Conservation (phyloP, 2,113 vertebrate species). For the Chelonoidis abingdonii region DNA sequence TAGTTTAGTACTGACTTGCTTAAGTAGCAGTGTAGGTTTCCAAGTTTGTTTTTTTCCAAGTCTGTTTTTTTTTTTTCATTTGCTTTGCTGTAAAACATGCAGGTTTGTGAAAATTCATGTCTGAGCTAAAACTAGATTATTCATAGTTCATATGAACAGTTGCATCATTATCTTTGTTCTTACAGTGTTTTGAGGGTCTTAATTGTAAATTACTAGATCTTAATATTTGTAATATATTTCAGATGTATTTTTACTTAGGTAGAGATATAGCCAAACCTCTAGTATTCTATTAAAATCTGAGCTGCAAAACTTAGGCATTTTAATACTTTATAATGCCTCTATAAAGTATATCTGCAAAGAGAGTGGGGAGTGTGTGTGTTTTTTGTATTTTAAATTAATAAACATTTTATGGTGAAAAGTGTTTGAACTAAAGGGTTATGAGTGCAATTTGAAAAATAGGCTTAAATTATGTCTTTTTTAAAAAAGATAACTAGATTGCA, state of each 20-base stretch:
- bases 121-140: not conserved
- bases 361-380: constrained; percentile 19
- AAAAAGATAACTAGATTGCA: not conserved
- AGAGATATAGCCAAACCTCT: constrained; percentile 21
- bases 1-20: not conserved
- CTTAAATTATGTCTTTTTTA: not conserved
- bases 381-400: constrained; percentile 58
- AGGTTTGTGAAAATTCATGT: not conserved
- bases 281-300: constrained; percentile 48
- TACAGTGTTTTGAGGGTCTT: not conserved
- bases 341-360: constrained; percentile 31
- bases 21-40: not conserved
- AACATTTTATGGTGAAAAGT: constrained; percentile 42
- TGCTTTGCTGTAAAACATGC: not conserved
- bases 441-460: not conserved
- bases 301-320: constrained; percentile 51
- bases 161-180: not conserved
- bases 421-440: not conserved
- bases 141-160: not conserved
- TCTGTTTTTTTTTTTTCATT: not conserved
- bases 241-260: not conserved
- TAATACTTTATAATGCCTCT: constrained; percentile 56
- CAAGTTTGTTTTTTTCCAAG: not conserved
- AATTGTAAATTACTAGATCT: not conserved
- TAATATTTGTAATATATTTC: not conserved